Conservation (phyloP, 2,888 invertebrate species). For the Pyralis farinalis region DNA sequence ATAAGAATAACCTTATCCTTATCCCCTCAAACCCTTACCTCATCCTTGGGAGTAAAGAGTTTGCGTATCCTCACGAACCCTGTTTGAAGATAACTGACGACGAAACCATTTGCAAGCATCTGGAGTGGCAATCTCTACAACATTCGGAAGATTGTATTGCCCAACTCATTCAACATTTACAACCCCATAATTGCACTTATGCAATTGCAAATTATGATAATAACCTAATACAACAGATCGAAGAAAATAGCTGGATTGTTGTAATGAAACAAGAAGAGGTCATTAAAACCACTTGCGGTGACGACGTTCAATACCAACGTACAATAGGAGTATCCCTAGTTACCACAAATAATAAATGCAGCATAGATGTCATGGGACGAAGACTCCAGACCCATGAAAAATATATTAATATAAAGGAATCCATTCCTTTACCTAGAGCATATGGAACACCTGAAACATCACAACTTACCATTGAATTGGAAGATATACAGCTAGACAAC, state of each 20-base stretch:
- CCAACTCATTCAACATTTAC: slow-evolving; percentile 20
- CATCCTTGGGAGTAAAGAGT: slow-evolving; percentile 27
- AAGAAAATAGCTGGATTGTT: slow-evolving; percentile 26
- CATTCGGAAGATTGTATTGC: slow-evolving; percentile 24
- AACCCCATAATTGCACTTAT: slow-evolving; percentile 23
- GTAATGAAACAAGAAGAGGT: slow-evolving; percentile 24
- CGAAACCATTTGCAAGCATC: slow-evolving; percentile 21
- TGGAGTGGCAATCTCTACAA: slow-evolving; percentile 21
- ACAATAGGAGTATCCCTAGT: too few relatives aligned
- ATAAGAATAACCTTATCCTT: slow-evolving; percentile 18
- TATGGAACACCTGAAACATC: too few relatives aligned
- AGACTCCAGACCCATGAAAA: too few relatives aligned
- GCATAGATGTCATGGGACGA: too few relatives aligned
- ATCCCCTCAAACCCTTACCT: slow-evolving; percentile 24
- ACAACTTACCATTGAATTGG: too few relatives aligned
- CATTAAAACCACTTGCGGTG: slow-evolving; percentile 20
- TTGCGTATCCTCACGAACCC: slow-evolving; percentile 25
- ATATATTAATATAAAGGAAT: too few relatives aligned
- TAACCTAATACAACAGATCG: slow-evolving; percentile 23
- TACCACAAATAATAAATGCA: too few relatives aligned
- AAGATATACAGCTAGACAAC: too few relatives aligned
- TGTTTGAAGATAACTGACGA: slow-evolving; percentile 18
- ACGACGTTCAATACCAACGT: slow-evolving; percentile 23
- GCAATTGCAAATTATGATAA: slow-evolving; percentile 11
- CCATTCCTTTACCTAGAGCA: too few relatives aligned